Conservation (phyloP, 1,140 invertebrate species). For the Tetragnatha versicolor region DNA sequence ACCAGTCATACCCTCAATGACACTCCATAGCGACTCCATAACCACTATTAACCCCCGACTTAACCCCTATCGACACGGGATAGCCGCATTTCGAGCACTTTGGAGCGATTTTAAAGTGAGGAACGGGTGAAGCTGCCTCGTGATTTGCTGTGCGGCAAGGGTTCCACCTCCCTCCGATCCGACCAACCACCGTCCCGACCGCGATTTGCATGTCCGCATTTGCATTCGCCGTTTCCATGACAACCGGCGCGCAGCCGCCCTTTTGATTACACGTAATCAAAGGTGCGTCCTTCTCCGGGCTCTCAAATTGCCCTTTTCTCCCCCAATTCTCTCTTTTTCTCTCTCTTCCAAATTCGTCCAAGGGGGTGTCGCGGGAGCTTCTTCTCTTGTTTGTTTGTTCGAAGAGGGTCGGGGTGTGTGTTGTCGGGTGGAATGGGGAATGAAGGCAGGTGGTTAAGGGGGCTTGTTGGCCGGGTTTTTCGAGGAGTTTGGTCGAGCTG, state of each 20-base stretch:
- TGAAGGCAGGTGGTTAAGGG: too few species aligned
- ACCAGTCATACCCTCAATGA: too few species aligned
- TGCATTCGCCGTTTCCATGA: constrained; percentile 19
- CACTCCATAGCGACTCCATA: neutral
- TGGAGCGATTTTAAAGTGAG: neutral
- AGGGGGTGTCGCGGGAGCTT: too few species aligned
- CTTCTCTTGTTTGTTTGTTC: too few species aligned
- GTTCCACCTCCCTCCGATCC: neutral
- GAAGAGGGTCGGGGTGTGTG: too few species aligned
- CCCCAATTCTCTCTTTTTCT: neutral
- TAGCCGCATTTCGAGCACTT: neutral
- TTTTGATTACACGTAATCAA: constrained; percentile 29
- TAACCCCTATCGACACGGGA: too few species aligned
- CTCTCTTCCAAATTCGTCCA: neutral
- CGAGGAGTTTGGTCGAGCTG: too few species aligned
- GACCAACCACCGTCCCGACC: constrained; percentile 6
- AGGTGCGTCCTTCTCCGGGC: neutral
- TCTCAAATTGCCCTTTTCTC: constrained; percentile 33
- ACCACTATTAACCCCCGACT: neutral
- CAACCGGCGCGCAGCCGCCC: constrained; percentile 21
- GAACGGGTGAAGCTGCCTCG: neutral
- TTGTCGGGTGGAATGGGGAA: too few species aligned
- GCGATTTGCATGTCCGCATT: too few species aligned
- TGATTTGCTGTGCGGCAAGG: constrained; percentile 41
- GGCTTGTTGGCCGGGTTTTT: too few species aligned